Evolutionary conservation across 2,797 vertebrate genomes (phyloP).

Genomic region (Sebastes variabilis): DNA sequence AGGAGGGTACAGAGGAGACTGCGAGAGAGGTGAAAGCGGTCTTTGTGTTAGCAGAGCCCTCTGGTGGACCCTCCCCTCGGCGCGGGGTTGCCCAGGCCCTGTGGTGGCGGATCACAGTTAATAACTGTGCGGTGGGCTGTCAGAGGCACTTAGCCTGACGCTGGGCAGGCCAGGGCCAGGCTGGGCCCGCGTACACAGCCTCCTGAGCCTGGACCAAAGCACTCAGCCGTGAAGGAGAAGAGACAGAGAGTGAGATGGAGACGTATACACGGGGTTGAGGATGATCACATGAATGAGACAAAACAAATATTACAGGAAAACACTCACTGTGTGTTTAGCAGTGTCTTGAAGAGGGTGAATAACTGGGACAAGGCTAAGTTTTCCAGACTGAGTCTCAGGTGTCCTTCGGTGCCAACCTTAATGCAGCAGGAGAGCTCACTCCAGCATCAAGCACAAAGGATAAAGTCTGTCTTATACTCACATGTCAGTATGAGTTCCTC

Average conservation of each 20-base stretch:
- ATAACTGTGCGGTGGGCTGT: constrained; percentile 91
- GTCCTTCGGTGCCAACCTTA: background rate
- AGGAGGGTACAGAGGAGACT: constrained; percentile 21
- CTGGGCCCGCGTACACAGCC: constrained; percentile 66
- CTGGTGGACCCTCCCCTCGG: constrained; percentile 71
- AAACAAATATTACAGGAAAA: constrained; percentile 31
- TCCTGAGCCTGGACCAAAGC: constrained; percentile 65
- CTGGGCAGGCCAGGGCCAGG: constrained; percentile 82
- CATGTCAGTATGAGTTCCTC: background rate
- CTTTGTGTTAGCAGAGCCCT: constrained; percentile 82
- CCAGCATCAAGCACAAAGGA: background rate
- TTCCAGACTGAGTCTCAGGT: constrained; percentile 1
- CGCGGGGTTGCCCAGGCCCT: constrained; percentile 76
- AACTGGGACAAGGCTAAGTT: background rate
- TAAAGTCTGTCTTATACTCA: background rate
- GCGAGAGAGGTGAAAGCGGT: constrained; percentile 74
- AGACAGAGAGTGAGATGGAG: background rate
- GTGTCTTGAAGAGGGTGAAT: background rate
- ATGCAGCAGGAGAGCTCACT: background rate
- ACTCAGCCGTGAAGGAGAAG: constrained; percentile 33
- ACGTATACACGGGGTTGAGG: background rate
- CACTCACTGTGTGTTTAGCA: background rate
- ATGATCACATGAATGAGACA: constrained; percentile 1
- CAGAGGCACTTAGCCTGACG: constrained; percentile 91
- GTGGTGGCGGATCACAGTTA: constrained; percentile 90